Evolutionary conservation across 2,888 invertebrate genomes (phyloP), one percentile per base, ranked within the genome.

Genomic region (Lepidochitona cinerea): DNA sequence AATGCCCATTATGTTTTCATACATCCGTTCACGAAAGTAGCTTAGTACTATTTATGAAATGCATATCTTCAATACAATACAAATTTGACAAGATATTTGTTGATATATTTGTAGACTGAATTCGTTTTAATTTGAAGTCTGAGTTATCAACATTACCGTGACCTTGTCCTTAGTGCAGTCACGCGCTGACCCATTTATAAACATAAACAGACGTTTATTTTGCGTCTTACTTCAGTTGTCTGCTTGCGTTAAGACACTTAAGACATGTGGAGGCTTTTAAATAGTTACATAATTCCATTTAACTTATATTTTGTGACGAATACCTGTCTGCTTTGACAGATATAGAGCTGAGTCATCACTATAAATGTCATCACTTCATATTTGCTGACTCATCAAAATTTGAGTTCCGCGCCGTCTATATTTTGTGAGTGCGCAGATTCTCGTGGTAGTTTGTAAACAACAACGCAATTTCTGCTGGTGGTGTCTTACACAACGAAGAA

Each of bases 311-410:
- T 41, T 18, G 41, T 41, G 41, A 12, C 18, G 41, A 12, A 41
- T 41, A 59, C 59, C 59, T 59, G 59, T 59, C 59, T 14, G 23
- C 23, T 26, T 26, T 23, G 12, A 59, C 66, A 66, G 66, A 37
- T 35, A 37, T 36, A 14, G 23, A 37, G 73, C 73, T 73, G 70
- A 73, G 66, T 73, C 73, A 73, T 70, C 70, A 67, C 23, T 53
- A 35, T 41, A 35, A 18, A 33, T 79, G 81, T 81, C 79, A 81
- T 69, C 66, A 67, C 74, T 79, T 81, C n/a, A 76, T 79, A 29
- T 32, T 76, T 79, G 81, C 81, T 81, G 78, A 81, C 73, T 81
- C 81, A 81, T 79, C 81, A 81, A 32, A 2, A n/a, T 66, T 66
- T 66, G 59, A 29, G 59, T 59, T 59, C 49, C 59, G 59, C 59